Conservation (phyloP, 2,888 invertebrate genomes). For the Heteropelma amictum region DNA sequence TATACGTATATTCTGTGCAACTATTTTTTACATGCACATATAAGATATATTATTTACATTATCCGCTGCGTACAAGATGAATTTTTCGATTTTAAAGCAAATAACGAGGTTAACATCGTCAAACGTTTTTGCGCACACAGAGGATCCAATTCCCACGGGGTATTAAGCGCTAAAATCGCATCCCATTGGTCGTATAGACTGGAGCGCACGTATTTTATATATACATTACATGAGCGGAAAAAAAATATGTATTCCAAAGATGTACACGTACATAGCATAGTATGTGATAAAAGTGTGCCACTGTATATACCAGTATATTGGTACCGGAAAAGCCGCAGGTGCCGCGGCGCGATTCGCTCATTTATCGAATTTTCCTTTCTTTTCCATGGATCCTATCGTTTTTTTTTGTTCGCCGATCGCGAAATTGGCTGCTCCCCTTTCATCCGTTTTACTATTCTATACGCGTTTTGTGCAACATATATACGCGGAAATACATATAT, state of each 20-base stretch:
- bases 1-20: not conserved
- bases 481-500: not conserved
- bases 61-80: constrained; percentile 6
- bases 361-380: constrained; percentile 21
- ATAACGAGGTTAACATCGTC: not conserved
- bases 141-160: constrained; percentile 26
- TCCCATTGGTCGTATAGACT: constrained; percentile 17
- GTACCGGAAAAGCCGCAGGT: constrained; percentile 41
- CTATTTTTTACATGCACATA: too few relatives aligned
- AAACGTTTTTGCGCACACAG: not conserved
- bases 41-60: too few relatives aligned
- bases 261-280: too few relatives aligned
- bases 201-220: constrained; percentile 7
- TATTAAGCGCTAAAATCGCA: constrained; percentile 21
- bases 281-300: constrained; percentile 17
- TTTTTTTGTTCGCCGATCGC: constrained; percentile 26
- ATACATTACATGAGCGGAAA: not conserved
- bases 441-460: constrained; percentile 34
- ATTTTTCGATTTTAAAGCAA: not conserved
- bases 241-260: not conserved
- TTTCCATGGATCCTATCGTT: constrained; percentile 25
- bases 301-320: constrained; percentile 12
- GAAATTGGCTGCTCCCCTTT: constrained; percentile 33
- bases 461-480: constrained; percentile 15
- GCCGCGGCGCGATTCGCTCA: constrained; percentile 41